Evolutionary conservation across 2,797 vertebrate species (phyloP).

Genomic region (Halcyon smyrnensis): DNA sequence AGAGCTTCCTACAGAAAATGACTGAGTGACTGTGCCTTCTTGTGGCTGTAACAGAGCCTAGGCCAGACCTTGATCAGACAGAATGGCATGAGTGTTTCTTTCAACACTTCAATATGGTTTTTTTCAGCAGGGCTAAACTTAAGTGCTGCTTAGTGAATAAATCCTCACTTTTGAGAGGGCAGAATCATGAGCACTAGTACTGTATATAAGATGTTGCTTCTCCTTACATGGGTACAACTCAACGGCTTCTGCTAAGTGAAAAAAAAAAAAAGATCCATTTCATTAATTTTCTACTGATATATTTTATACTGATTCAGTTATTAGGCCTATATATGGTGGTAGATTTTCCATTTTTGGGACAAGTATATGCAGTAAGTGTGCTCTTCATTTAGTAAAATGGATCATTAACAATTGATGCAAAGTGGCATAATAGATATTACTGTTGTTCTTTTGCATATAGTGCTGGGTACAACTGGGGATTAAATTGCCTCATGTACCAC

Average conservation of each 20-base stretch:
- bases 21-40: background rate
- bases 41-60: background rate
- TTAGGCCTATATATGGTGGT: background rate
- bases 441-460: conserved; percentile 36
- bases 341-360: background rate
- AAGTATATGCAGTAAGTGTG: background rate
- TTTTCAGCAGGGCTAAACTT: background rate
- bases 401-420: conserved; percentile 34
- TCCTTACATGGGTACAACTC: background rate
- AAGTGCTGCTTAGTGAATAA: background rate
- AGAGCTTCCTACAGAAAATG: background rate
- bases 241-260: background rate
- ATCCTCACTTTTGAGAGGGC: background rate
- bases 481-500: conserved; percentile 52
- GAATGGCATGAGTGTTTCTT: background rate
- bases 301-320: background rate
- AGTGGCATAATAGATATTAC: background rate
- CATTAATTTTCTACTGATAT: background rate
- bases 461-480: conserved; percentile 41
- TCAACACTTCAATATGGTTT: background rate
- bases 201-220: background rate
- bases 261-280: background rate
- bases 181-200: background rate
- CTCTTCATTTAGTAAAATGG: conserved; percentile 29
- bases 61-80: background rate